Evolutionary conservation across 2,113 vertebrate genomes (phyloP), one percentile per base, ranked within the genome.

Genomic region (Psittacula cyanocephala): DNA sequence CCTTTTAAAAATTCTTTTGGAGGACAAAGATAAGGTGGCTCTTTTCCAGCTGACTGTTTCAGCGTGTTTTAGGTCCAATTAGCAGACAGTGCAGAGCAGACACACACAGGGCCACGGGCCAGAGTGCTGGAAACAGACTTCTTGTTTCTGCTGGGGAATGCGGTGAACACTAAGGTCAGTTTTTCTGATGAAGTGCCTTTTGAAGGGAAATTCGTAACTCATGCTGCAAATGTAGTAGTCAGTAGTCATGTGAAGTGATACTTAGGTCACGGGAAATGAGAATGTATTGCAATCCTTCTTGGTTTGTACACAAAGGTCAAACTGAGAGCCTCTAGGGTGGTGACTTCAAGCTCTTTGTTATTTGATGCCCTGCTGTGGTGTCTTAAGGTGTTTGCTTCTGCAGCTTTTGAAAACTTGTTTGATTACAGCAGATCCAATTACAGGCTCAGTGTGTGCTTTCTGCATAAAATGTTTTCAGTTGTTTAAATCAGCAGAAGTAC

Each of bases 301-400:
- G 69, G 79, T 79, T 82, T 96, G 79, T 95, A 97, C 94, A 93
- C 74, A 95, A 60, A 89, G 68, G 80, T 97, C 91, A 91, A 93
- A 82, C 63, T 67, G 53, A 91, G 95, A 87, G 13, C 31, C 70
- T 92, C 86, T 43, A 60, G 64, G 86, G 63, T 96, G 57, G 55
- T 69, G 94, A 74, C 86, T 95, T 96, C 72, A 91, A 89, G 83
- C 39, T 67, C 91, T 94, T 95, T 13, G 4, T 94, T 96, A 47
- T 70, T 86, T 93, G 79, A 80, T 89, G 33, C 37, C 79, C 49
- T 90, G 22, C 23, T 72, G 72, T 63, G 71, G 31, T 94, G 91
- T 95, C 53, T 33, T 79, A 13, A 91, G 78, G 67, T 65, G 77
- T 69, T 95, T 92, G 39, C 68, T 91, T 81, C 85, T 86, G 43